Percentiles rank a stretch among this genome's conserved stretches.
phyloP scores from a whole-genome alignment of 35 echinoderm and acorn worm species.

The Patiria miniata region DNA sequence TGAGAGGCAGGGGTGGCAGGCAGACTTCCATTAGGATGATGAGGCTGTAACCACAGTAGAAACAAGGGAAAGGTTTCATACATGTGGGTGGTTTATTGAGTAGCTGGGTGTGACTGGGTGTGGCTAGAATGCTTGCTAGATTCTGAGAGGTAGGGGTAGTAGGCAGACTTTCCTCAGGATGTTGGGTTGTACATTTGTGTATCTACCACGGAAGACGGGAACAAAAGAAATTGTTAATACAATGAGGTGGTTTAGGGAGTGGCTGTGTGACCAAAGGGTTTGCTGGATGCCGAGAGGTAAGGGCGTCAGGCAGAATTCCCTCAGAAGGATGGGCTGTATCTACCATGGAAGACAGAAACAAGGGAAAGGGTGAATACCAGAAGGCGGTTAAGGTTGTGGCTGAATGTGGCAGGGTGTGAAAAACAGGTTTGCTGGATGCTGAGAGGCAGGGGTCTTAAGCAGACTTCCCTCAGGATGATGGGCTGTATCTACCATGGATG shows the following conservation, averaged over 20 bases:
- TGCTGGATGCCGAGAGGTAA: background rate
- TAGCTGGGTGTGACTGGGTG: too few species aligned
- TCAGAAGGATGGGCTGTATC: slow-evolving; percentile 68
- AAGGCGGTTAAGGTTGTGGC: background rate
- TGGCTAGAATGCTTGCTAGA: too few species aligned
- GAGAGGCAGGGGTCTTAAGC: background rate
- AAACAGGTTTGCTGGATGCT: background rate
- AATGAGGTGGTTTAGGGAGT: background rate
- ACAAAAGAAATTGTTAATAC: too few species aligned
- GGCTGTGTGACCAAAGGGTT: too few species aligned
- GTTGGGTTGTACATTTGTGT: slow-evolving; percentile 9
- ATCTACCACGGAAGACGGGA: too few species aligned
- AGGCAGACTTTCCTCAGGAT: background rate
- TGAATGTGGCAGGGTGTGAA: background rate
- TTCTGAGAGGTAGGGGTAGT: slow-evolving; percentile 34
- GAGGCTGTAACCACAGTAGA: slow-evolving; percentile 29
- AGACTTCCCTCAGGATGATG: slow-evolving; percentile 41
- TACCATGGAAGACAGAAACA: slow-evolving; percentile 23
- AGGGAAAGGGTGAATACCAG: too few species aligned
- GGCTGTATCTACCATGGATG: slow-evolving; percentile 38
- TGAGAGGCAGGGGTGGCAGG: background rate
- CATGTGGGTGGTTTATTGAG: too few species aligned
- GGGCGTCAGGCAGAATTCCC: slow-evolving; percentile 54
- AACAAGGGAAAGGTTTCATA: too few species aligned
- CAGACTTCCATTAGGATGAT: slow-evolving; percentile 44